phyloP scores from a whole-genome alignment of 2,113 vertebrate genomes.

The Cariama cristata region DNA sequence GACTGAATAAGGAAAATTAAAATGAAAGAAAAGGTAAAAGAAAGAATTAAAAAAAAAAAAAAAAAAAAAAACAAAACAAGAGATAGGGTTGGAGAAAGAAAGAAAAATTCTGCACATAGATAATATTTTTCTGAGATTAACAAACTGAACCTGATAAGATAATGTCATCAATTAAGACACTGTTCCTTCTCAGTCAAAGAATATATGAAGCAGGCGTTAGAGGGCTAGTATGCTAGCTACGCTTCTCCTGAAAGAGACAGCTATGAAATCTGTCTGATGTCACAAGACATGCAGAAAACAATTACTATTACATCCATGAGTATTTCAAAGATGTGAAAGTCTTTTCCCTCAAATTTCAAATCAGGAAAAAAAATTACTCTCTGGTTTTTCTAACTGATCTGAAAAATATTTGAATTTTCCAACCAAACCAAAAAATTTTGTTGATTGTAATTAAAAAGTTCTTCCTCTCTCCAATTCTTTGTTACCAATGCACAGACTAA shows the following conservation, averaged over 20 bases:
- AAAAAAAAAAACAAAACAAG: too few species aligned
- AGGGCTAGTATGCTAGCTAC: not conserved
- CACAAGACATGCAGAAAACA: not conserved
- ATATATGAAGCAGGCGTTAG: not conserved
- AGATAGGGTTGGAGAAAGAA: accelerated
- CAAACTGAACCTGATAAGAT: not conserved
- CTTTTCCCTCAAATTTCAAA: not conserved
- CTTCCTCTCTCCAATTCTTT: not conserved
- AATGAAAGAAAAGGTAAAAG: not conserved
- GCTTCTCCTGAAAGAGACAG: not conserved
- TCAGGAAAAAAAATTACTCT: accelerated
- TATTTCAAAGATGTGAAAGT: not conserved
- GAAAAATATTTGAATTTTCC: not conserved
- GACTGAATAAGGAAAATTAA: not conserved
- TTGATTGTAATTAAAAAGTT: not conserved
- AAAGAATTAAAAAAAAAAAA: not conserved
- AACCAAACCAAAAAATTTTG: not conserved
- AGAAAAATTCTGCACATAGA: not conserved
- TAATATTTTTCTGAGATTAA: conserved; percentile 11
- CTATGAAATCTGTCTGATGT: not conserved
- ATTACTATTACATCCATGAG: not conserved
- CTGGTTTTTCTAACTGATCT: not conserved
- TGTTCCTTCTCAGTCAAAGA: not conserved
- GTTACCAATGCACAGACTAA: not conserved
- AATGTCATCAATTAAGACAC: not conserved